Evolutionary conservation across 1,140 invertebrate genomes (phyloP), one percentile per base, ranked within the genome.

Genomic region (Matsumurasca onukii): DNA sequence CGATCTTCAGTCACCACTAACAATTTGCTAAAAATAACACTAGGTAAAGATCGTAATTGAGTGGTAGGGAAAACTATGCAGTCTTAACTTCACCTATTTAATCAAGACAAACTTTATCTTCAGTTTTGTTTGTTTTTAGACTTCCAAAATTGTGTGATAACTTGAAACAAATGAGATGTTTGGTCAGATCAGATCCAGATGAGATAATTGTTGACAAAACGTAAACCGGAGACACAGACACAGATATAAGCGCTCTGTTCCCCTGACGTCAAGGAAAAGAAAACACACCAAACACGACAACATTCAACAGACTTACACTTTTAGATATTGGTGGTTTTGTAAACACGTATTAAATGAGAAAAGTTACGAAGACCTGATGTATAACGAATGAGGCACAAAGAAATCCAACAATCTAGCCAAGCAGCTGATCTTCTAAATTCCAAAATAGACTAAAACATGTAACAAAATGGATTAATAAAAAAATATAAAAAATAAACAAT

Each of bases 241-340:
- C 30, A 24, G 3, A 12, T 27, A 29, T 59, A 59, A 59, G 55
- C 55, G 55, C 55, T 59, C 55, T 59, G 55, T 59, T 59, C 55
- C 25, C 55, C 55, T 27, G 24, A n/a, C 25, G 22, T 17, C n/a
- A 59, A 59, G 30, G 12, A 2, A 59, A 59, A 27, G 5, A 59
- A 27, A 12, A 59, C 55, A 59, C n/a, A n/a, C n/a, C n/a, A n/a
- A n/a, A n/a, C n/a, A n/a, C n/a, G n/a, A n/a, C n/a, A n/a, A n/a
- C n/a, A n/a, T n/a, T 59, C 30, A 9, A 52, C 9, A 3, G 3
- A 52, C 3, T 9, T 45, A 9, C 9, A 9, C 34, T 45, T 45
- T 45, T 12, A 45, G 34, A 45, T 45, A 9, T 45, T 45, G 17
- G 34, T 9, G 9, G 34, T 45, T 45, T 45, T 9, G 34, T 9